Base-by-base conservation (phyloP, 2,113 vertebrate genomes). In the Rhagologus leucostigma region DNA sequence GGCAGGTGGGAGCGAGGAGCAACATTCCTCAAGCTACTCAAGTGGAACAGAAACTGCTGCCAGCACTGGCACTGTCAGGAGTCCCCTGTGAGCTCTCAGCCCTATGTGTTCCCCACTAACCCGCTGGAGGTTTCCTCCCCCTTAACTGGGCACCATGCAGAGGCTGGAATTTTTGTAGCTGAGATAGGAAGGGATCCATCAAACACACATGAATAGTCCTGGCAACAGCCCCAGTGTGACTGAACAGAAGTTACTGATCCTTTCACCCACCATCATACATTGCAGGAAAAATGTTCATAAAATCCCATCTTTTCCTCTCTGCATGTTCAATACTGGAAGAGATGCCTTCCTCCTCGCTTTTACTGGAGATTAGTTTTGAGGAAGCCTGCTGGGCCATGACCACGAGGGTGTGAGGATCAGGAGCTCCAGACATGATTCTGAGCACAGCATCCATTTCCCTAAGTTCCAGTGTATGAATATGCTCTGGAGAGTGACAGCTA, bases 401-500 rank as follows among this genome's bases (percentile, higher is more conserved):
- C 0, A 0, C 42, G 2, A 6, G 47, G 42, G 18, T 37, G 22
- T 47, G 52, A 71, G 33, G 27, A 32, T 64, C 15, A 63, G 42
- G 64, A 92, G 35, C 55, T 55, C 47, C 29, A 78, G 64, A 21
- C 33, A 46, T 10, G 33, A 33, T 47, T 91, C 70, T 71, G 59
- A 74, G 78, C 71, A 53, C 50, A 79, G 24, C 57, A 37, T 39
- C 30, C 39, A 11, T 35, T 68, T 60, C 52, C 37, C 52, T 29
- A 27, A 52, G 41, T 30, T 59, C 13, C 37, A 88, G 50, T 6
- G 11, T 21, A 37, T 30, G 75, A 70, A 67, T 59, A 27, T 30
- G 29, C 47, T 88, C 82, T 55, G 64, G 76, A 96, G 85, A 95
- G 64, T 55, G 93, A 75, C 79, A 94, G 39, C 79, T 77, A 74